Evolutionary conservation across 2,888 invertebrate genomes (phyloP).

Genomic region (Drosophila aldrichi): DNA sequence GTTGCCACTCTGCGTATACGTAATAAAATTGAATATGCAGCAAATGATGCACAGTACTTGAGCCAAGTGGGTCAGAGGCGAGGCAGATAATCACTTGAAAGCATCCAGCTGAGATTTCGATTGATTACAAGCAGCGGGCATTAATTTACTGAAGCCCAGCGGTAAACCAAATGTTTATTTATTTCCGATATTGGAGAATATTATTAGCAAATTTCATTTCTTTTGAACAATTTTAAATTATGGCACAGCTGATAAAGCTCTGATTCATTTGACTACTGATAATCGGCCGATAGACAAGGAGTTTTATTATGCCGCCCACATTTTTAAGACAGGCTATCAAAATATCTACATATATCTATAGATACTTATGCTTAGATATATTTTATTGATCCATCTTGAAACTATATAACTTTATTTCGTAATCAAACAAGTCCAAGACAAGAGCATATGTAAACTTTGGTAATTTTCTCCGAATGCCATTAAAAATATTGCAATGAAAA

Average conservation of each 20-base stretch:
- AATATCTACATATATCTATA: neutral
- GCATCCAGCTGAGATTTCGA: conserved; percentile 53
- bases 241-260: neutral
- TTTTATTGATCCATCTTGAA: neutral
- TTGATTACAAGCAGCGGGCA: conserved; percentile 20
- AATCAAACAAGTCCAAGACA: neutral
- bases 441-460: conserved; percentile 18
- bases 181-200: neutral
- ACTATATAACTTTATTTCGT: neutral
- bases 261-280: neutral
- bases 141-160: neutral
- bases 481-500: conserved; percentile 44
- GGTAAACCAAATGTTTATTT: neutral
- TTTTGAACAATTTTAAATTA: neutral
- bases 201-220: neutral
- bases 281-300: neutral
- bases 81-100: conserved; percentile 58
- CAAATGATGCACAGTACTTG: conserved; percentile 51
- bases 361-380: neutral
- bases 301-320: neutral
- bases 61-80: conserved; percentile 21
- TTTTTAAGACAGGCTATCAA: neutral
- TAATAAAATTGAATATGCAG: conserved; percentile 79
- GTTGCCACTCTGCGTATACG: conserved; percentile 65
- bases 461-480: conserved; percentile 21